Base-by-base conservation (phyloP, 2,113 vertebrate species). In the Lepus timidus region DNA sequence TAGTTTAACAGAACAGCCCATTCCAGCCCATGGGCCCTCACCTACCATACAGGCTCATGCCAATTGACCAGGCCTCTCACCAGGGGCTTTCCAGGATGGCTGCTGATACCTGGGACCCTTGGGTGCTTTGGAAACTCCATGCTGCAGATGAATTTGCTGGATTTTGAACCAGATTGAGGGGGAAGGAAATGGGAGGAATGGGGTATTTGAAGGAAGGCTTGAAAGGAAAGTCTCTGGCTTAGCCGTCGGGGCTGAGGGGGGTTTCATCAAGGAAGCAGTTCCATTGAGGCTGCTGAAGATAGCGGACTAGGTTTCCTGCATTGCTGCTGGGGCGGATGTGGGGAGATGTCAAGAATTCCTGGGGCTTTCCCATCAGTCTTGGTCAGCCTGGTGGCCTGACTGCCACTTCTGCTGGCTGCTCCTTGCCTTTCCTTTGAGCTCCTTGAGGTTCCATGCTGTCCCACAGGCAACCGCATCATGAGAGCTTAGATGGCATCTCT, bases 121-220 rank as follows among this genome's bases (percentile, higher is more conserved):
- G 91, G 95, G 96, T 96, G 92, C 95, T 87, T 94, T 97, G 90
- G 94, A 97, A 96, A 96, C 71, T 94, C 91, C n/a, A 80, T 80
- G 92, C 73, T 74, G 55, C 52, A 96, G 93, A 92, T 97, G 88
- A 90, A 55, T 79, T 95, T 55, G 52, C 85, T 96, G 31, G 51
- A 85, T 97, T 97, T 96, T 87, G 67, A 91, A 81, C 97, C 51
- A 0, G 0, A 74, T 62, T 90, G 95, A 94, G 93, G 96, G 93
- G 96, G 97, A 97, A 98, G 97, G 97, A 98, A 97, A 97, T 94
- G 80, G 75, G 27, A 94, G 92, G 96, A 97, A 97, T 79, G 96
- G 85, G 25, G 74, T 85, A 89, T 95, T 85, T 86, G 92, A 95
- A 91, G 82, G 93, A 96, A 52, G 82, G 85, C 85, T 95, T 87